Percentiles rank a stretch among this genome's conserved stretches.
phyloP scores from a whole-genome alignment of 1,140 invertebrate genomes.

The Yoshiicerus persimilis region DNA sequence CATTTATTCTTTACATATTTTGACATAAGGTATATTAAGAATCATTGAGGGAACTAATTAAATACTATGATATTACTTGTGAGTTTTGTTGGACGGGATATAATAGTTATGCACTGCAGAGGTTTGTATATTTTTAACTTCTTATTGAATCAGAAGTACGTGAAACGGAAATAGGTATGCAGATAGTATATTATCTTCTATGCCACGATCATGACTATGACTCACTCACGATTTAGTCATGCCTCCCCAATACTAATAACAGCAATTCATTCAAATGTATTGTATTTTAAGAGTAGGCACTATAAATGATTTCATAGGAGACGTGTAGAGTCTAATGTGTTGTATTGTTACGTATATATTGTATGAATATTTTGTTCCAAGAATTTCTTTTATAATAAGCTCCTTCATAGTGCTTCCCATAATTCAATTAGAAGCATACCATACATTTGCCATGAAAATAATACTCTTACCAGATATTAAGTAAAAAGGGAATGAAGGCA shows the following conservation, averaged over 20 bases:
- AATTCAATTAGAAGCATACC: conserved; percentile 10
- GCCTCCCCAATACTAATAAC: not conserved
- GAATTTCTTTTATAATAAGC: conserved; percentile 9
- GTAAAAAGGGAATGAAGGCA: not conserved
- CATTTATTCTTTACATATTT: not conserved
- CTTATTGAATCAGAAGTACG: not conserved
- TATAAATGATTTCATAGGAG: not conserved
- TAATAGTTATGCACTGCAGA: not conserved
- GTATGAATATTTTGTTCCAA: not conserved
- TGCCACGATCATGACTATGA: not conserved
- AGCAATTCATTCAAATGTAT: not conserved
- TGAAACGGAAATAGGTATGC: not conserved
- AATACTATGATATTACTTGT: not conserved
- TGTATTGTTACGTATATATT: not conserved
- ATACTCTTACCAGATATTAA: not conserved
- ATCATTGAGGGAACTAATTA: not conserved
- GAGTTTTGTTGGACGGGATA: no score
- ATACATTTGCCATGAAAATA: conserved; percentile 4
- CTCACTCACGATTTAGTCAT: conserved; percentile 16
- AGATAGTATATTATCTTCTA: not conserved
- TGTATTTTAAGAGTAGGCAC: not conserved
- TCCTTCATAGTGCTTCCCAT: not conserved
- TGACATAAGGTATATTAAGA: not conserved
- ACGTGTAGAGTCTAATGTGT: not conserved
- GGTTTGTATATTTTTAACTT: not conserved